Evolutionary conservation across 2,888 invertebrate genomes (phyloP).

Genomic region (Hedychridium roseum): DNA sequence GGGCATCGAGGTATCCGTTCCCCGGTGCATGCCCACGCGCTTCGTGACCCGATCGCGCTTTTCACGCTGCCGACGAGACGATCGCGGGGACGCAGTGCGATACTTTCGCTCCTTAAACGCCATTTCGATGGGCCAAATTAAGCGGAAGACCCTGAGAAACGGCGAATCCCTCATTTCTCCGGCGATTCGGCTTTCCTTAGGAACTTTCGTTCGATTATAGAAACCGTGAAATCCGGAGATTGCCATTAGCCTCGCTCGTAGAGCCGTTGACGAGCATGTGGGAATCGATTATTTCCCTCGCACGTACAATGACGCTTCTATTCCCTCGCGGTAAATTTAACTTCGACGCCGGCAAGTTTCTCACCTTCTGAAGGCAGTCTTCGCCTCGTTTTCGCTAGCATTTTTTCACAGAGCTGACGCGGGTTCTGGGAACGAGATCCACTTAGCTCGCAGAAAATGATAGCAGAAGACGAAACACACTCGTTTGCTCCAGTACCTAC

Average conservation of each 20-base stretch:
- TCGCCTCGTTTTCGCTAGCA: no score
- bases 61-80: slow-evolving; percentile 38
- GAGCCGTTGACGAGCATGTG: background rate
- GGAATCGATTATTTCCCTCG: slow-evolving; percentile 11
- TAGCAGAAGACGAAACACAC: no score
- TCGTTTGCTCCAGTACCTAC: no score
- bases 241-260: background rate
- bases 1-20: slow-evolving; percentile 34
- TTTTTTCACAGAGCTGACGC: no score
- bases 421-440: no score
- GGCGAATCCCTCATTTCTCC: background rate
- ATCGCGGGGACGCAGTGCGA: slow-evolving; percentile 23
- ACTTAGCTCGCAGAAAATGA: no score
- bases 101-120: slow-evolving; percentile 37
- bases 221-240: background rate
- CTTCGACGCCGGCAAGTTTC: no score
- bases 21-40: slow-evolving; percentile 46
- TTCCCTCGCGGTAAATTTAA: no score
- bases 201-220: background rate
- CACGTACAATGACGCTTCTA: no score
- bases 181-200: background rate
- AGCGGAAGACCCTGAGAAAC: background rate
- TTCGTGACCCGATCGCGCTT: slow-evolving; percentile 46
- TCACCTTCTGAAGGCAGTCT: no score
- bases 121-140: background rate